Evolutionary conservation across 2,113 vertebrate genomes (phyloP), one percentile per base, ranked within the genome.

Genomic region (rat (Rattus norvegicus)): DNA sequence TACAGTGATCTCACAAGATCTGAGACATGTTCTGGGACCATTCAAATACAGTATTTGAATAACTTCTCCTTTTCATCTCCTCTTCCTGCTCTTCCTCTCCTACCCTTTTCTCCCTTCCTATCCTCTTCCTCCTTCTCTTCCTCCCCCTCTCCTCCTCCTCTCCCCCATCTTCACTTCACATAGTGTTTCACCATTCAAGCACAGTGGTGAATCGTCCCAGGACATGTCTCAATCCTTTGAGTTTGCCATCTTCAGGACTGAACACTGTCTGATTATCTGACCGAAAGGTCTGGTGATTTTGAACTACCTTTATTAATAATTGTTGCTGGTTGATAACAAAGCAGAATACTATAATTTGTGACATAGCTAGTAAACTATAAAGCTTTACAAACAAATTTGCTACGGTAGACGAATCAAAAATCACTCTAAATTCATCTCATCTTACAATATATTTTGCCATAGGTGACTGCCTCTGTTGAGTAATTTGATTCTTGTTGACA

Each of bases 251-350:
- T 92, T 61, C 39, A 96, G 80, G 2, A 2, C 5, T 88, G 20
- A 43, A 79, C 33, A 94, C 52, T 26, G n/a, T 75, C 72, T 87
- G 24, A 59, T 76, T 81, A 81, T 86, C 67, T 76, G 90, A 93
- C 36, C 54, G 26, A 47, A 7, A 61, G 7, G 0, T 83, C 91
- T 89, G 36, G 24, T 70, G 43, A 52, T 76, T 90, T 52, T 87
- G 54, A 87, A 22, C 36, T 30, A 52, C 36, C 30, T 30, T 33
- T 33, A 72, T 69, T 69, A 95, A 94, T 75, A 67, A 81, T 1
- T 43, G 69, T 26, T 61, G n/a, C 80, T 26, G 36, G 24, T 1
- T 14, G 13, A 36, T 5, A 80, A 36, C 22, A 61, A 84, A 84
- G n/a, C 12, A 84, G 56, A 28, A 26, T 12, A 39, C 10, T 59